Conservation (phyloP, 2,888 invertebrate species). For the Pegoplata infirma region DNA sequence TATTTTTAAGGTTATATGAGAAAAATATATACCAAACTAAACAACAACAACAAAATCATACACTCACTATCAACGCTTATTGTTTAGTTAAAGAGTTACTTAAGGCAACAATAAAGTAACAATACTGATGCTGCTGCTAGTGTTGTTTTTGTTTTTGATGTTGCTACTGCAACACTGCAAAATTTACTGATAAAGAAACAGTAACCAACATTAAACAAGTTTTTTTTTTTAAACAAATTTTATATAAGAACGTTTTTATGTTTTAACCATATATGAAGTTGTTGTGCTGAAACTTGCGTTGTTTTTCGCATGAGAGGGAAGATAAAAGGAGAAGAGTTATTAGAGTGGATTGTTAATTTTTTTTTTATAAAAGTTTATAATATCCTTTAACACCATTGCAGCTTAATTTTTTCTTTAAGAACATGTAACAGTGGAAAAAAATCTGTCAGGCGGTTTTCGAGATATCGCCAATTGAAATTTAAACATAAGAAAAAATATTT, state of each 20-base stretch:
- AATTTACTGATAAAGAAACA: slow-evolving; percentile 37
- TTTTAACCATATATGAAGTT: slow-evolving; percentile 56
- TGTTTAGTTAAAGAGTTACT: slow-evolving; percentile 56
- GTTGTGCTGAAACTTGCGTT: slow-evolving; percentile 16
- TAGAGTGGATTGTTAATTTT: too few relatives aligned
- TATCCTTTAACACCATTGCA: too few relatives aligned
- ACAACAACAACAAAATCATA: not conserved
- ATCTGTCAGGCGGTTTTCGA: too few relatives aligned
- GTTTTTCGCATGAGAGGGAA: not conserved
- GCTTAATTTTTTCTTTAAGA: too few relatives aligned
- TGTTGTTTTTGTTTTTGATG: slow-evolving; percentile 10
- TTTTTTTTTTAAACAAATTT: slow-evolving; percentile 12
- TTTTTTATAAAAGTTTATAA: too few relatives aligned
- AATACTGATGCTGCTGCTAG: slow-evolving; percentile 10
- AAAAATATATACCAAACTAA: not conserved
- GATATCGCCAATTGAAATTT: too few relatives aligned
- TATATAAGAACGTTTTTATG: slow-evolving; percentile 53
- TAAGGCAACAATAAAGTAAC: slow-evolving; percentile 40
- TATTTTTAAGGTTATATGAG: slow-evolving; percentile 3
- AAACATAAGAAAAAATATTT: too few relatives aligned
- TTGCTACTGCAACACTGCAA: slow-evolving; percentile 38
- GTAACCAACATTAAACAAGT: slow-evolving; percentile 10
- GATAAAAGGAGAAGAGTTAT: slow-evolving; percentile 21
- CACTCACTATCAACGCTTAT: slow-evolving; percentile 42
- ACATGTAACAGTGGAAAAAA: too few relatives aligned